Evolutionary conservation across 2,113 vertebrate species (phyloP).

Genomic region (Calidris pygmaea): DNA sequence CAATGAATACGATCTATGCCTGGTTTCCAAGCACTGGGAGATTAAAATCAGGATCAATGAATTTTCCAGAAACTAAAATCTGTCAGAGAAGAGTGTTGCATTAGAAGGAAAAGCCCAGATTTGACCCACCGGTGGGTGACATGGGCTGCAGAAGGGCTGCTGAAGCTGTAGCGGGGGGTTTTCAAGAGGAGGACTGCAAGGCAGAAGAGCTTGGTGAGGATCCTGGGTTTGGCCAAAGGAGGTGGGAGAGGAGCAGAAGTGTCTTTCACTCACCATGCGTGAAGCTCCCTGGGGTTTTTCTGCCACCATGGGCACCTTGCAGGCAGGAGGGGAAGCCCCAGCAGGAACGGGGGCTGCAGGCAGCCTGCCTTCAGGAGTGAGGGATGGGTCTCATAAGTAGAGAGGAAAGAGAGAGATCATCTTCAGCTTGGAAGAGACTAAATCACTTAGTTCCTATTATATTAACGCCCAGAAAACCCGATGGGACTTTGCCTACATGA

Average conservation of each 20-base stretch:
- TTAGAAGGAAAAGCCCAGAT: not conserved
- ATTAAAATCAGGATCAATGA: not conserved
- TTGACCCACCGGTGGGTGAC: not conserved
- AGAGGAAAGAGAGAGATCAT: not conserved
- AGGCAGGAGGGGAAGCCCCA: not conserved
- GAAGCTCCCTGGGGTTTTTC: not conserved
- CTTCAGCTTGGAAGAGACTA: not conserved
- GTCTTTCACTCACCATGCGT: not conserved
- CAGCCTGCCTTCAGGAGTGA: not conserved
- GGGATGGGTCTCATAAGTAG: not conserved
- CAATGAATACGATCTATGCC: not conserved
- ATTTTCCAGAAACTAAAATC: not conserved
- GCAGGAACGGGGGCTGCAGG: not conserved
- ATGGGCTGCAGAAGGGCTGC: too few species aligned
- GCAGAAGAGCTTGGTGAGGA: accelerated
- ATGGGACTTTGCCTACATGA: not conserved
- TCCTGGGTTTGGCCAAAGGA: not conserved
- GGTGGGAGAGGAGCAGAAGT: not conserved
- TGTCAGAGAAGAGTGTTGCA: not conserved
- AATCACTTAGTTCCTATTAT: not conserved
- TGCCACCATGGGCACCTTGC: not conserved
- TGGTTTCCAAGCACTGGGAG: not conserved
- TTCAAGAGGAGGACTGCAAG: not conserved
- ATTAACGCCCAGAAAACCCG: not conserved
- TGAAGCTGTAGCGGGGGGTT: accelerated